Evolutionary conservation across 2,797 vertebrate genomes (phyloP), one percentile per base, ranked within the genome.

Genomic region (Tadarida brasiliensis): DNA sequence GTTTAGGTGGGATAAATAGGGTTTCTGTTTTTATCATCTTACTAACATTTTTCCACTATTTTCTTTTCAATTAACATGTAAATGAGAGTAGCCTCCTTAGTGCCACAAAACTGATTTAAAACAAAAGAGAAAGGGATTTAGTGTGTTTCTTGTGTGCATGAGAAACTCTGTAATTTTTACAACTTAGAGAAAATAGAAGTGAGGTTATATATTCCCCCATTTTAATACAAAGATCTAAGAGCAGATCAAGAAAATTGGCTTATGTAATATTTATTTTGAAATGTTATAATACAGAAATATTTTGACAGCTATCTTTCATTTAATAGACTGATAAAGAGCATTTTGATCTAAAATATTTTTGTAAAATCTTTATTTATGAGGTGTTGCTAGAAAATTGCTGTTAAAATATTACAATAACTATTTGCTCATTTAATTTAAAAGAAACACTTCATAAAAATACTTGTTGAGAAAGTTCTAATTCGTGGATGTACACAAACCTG

Each of bases 61-160:
- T 95, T 88, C 56, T 94, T 97, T 96, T 91, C 92, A 95, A 96
- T 96, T 95, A 97, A 85, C 11, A 94, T 96, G 86, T 80, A 97
- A 97, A 97, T 96, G 92, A 94, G 95, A 89, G 28, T 89, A 71
- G 56, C 16, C 30, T 78, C 7, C 1, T 33, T 65, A 70, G 17
- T n/a, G 15, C 67, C 67, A 35, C 30, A 90, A 74, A 85, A 95
- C 20, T 87, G 19, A 83, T 91, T 94, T 83, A 70, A 57, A 93
- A 65, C 51, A 89, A 67, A 95, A 92, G 24, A 71, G 22, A 81
- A 73, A 78, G 12, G 11, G 7, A 86, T 54, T 91, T 89, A 54
- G 7, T 16, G 54, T 6, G 17, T 39, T 76, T 80, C 49, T 81
- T 2, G 3, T 24, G 7, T 85, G 8, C 19, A 65, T 54, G 17